phyloP scores from a whole-genome alignment of 92 coral and sea anemone genomes.

The Epizoanthus illoricatus region DNA sequence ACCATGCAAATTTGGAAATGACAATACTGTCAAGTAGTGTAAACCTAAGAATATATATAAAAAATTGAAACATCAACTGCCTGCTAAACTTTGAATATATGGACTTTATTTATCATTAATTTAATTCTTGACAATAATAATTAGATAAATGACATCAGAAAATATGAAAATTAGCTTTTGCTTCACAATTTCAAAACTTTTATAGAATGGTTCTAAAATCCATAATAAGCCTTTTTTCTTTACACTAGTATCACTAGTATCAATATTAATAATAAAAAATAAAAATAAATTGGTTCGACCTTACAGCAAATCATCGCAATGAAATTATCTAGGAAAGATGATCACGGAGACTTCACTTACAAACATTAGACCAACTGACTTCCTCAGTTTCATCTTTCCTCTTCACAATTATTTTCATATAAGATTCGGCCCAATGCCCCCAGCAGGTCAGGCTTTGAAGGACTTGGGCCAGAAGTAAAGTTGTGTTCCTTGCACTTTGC shows the following conservation, averaged over 20 bases:
- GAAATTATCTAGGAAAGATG: conserved; percentile 5
- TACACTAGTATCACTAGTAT: not conserved
- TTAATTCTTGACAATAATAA: no score
- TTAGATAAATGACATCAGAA: no score
- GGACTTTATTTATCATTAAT: not conserved
- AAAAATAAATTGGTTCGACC: no score
- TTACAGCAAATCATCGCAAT: no score
- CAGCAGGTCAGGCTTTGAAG: conserved; percentile 14
- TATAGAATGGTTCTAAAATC: no score
- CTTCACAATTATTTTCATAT: conserved; percentile 24
- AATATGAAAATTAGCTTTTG: no score
- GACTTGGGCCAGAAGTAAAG: conserved; percentile 2
- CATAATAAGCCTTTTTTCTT: not conserved
- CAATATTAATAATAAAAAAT: not conserved
- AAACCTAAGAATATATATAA: not conserved
- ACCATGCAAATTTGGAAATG: conserved; percentile 8
- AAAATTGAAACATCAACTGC: conserved; percentile 13
- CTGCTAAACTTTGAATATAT: conserved; percentile 5
- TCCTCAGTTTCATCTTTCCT: conserved; percentile 24
- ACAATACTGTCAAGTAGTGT: no score
- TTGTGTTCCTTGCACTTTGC: conserved; percentile 6
- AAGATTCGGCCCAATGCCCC: conserved; percentile 4
- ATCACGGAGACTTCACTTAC: conserved; percentile 19
- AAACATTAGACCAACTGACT: conserved; percentile 18
- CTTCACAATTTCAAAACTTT: no score